Percentiles rank a stretch among this genome's conserved stretches.
These are phyloP conservation scores for Muscicapa comitata DNA, from an alignment of 2,797 vertebrate genomes.

Conservation along the genomic window DNA sequence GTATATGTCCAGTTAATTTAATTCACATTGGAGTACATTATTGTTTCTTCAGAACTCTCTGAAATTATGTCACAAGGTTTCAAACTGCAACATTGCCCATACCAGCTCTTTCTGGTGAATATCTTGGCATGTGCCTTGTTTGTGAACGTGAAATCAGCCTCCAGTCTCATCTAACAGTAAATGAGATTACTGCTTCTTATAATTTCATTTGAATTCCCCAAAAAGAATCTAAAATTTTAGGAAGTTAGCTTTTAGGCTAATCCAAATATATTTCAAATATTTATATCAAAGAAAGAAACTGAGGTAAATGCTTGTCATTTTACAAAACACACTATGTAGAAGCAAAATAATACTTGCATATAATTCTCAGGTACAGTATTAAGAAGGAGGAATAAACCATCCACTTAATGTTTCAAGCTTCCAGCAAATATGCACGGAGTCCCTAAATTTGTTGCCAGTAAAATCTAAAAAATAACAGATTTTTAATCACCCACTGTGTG, in stretches of 20 bases:
- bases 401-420: background rate
- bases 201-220: constrained; percentile 41
- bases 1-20: constrained; percentile 56
- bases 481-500: background rate
- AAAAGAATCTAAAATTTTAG: constrained; percentile 1
- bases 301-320: background rate
- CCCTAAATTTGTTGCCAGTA: background rate
- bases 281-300: background rate
- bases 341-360: background rate
- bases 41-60: constrained; percentile 5
- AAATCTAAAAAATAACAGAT: background rate
- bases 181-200: background rate
- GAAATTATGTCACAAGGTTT: background rate
- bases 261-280: background rate
- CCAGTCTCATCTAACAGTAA: background rate
- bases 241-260: background rate
- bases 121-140: background rate
- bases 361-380: background rate
- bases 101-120: background rate
- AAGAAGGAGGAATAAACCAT: background rate
- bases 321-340: background rate
- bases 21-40: constrained; percentile 30
- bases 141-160: background rate
- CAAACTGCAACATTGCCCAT: background rate
- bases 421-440: background rate